phyloP scores from a whole-genome alignment of 2,888 invertebrate genomes.

The Drosophila ochracea region DNA sequence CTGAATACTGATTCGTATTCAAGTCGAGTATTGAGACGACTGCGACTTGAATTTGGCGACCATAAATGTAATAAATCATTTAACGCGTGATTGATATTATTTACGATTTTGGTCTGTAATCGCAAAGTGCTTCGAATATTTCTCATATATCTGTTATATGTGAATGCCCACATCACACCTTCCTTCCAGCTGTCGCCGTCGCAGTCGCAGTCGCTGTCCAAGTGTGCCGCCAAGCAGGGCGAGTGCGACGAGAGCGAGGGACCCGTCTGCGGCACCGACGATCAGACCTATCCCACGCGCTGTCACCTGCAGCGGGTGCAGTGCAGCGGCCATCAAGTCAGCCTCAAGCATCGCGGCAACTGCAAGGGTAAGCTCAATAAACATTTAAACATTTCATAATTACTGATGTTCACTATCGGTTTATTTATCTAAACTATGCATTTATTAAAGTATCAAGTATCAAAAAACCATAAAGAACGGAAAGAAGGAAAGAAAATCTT shows the following conservation, averaged over 20 bases:
- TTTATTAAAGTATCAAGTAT: not conserved
- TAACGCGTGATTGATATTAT: slow-evolving; percentile 78
- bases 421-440: not conserved
- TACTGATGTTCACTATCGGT: not conserved
- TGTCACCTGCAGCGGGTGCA: slow-evolving; percentile 92
- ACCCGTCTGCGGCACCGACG: slow-evolving; percentile 87
- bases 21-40: slow-evolving; percentile 54
- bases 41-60: slow-evolving; percentile 63
- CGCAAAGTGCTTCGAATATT: slow-evolving; percentile 42
- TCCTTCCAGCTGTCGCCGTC: slow-evolving; percentile 50
- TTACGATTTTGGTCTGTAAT: slow-evolving; percentile 51
- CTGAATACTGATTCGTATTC: slow-evolving; percentile 68
- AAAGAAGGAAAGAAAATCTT: not conserved
- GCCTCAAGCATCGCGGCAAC: slow-evolving; percentile 90
- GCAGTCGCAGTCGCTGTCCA: slow-evolving; percentile 80
- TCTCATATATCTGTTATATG: slow-evolving; percentile 27
- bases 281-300: slow-evolving; percentile 92
- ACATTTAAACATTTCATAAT: not conserved
- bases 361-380: slow-evolving; percentile 88
- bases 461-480: not conserved
- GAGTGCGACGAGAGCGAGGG: slow-evolving; percentile 85
- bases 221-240: slow-evolving; percentile 84
- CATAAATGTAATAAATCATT: slow-evolving; percentile 80
- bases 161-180: slow-evolving; percentile 38
- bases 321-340: slow-evolving; percentile 90